These are phyloP conservation scores for Tympanoctomys barrerae DNA, from an alignment of 2,797 vertebrate genomes.

Conservation along the genomic window DNA sequence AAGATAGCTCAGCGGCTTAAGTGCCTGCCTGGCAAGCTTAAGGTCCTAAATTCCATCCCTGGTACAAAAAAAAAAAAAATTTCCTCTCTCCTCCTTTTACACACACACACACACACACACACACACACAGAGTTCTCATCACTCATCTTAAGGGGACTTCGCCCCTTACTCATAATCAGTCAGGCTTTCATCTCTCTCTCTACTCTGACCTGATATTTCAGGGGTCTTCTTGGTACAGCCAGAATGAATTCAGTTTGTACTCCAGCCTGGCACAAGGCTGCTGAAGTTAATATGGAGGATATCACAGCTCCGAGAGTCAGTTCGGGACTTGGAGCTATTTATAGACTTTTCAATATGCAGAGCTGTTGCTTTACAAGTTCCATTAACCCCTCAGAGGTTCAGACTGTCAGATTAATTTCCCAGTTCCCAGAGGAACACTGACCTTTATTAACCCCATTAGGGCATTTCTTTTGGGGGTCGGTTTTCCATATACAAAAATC, in stretches of 20 bases:
- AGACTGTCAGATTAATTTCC: constrained; percentile 74
- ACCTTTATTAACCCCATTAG: constrained; percentile 76
- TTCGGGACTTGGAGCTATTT: constrained; percentile 69
- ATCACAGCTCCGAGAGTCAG: neutral
- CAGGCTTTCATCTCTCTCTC: neutral
- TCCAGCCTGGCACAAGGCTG: neutral
- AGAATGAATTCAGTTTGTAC: constrained; percentile 13
- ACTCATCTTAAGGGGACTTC: neutral
- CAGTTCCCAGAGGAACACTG: constrained; percentile 66
- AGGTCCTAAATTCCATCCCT: too few relatives aligned
- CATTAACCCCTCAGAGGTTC: constrained; percentile 75
- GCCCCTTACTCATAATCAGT: neutral
- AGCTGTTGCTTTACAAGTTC: constrained; percentile 53
- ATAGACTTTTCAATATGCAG: constrained; percentile 74
- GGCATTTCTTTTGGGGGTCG: constrained; percentile 65
- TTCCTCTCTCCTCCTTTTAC: neutral
- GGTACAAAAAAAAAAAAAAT: neutral
- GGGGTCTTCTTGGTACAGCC: neutral
- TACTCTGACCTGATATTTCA: neutral
- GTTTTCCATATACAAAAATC: neutral
- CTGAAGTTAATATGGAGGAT: constrained; percentile 12
- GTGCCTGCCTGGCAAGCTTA: too few relatives aligned
- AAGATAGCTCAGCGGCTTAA: too few relatives aligned
- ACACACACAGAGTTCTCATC: neutral
- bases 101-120: neutral